Evolutionary conservation across 2,888 invertebrate species (phyloP).

Genomic region (Sisyra terminalis): DNA sequence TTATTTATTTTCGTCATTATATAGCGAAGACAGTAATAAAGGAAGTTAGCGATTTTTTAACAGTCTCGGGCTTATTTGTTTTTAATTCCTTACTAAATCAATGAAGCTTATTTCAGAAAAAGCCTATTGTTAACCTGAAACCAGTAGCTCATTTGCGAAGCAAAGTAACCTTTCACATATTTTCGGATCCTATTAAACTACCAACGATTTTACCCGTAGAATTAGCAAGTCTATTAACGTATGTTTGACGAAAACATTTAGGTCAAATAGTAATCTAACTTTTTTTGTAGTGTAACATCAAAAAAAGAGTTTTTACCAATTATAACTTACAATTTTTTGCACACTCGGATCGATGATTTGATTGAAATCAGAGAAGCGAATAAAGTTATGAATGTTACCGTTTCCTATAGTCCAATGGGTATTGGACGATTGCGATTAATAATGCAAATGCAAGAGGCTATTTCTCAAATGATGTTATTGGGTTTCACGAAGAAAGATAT

Average conservation of each 20-base stretch:
- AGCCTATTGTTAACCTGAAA: slow-evolving; percentile 18
- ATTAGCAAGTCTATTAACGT: slow-evolving; percentile 42
- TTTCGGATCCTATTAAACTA: slow-evolving; percentile 53
- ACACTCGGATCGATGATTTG: slow-evolving; percentile 61
- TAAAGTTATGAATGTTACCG: slow-evolving; percentile 44
- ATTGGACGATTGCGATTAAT: slow-evolving; percentile 65
- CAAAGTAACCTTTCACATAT: slow-evolving; percentile 54
- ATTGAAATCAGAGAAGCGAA: slow-evolving; percentile 43
- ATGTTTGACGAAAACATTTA: slow-evolving; percentile 11
- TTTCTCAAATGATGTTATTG: slow-evolving; percentile 49
- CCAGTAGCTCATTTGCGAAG: slow-evolving; percentile 66
- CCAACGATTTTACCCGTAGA: slow-evolving; percentile 55
- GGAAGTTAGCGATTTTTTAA: too few relatives aligned
- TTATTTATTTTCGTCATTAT: too few relatives aligned
- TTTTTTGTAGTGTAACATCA: slow-evolving; percentile 35
- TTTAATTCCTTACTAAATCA: too few relatives aligned
- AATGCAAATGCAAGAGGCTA: slow-evolving; percentile 58
- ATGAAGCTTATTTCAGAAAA: slow-evolving; percentile 7
- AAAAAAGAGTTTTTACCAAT: slow-evolving; percentile 63
- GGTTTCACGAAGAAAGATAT: slow-evolving; percentile 89
- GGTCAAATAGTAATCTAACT: neutral
- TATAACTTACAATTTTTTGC: slow-evolving; percentile 66
- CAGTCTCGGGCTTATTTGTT: too few relatives aligned
- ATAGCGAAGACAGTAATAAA: too few relatives aligned
- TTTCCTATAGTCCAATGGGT: slow-evolving; percentile 57